A percentile compares a stretch with the other conserved stretches of the same genome.
Conservation (phyloP, 2,888 invertebrate species). For the Hirtodrosophila trivittata region DNA sequence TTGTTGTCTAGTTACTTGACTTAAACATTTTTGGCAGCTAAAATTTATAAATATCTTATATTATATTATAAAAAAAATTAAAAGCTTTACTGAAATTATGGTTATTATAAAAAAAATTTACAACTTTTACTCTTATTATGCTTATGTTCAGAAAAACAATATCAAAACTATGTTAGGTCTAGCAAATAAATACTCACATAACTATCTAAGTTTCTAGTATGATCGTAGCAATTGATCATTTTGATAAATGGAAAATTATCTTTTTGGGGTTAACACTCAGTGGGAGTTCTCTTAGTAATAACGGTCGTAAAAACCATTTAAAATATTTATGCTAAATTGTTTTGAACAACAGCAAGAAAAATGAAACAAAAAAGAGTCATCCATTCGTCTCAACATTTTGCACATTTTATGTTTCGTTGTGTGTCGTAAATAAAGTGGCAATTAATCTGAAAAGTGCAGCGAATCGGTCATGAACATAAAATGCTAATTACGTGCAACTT, state of each 20-base stretch:
- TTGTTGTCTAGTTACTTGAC: too few species aligned
- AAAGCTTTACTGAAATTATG: too few species aligned
- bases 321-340: constrained; percentile 43
- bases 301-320: constrained; percentile 21
- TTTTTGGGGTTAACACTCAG: not conserved
- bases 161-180: too few species aligned
- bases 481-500: constrained; percentile 68
- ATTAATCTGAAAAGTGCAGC: constrained; percentile 70
- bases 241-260: not conserved
- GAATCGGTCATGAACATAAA: constrained; percentile 66
- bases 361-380: constrained; percentile 4
- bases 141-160: too few species aligned
- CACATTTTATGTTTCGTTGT: constrained; percentile 28
- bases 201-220: not conserved
- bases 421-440: constrained; percentile 65
- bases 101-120: too few species aligned
- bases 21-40: too few species aligned
- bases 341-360: constrained; percentile 9
- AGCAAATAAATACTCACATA: too few species aligned
- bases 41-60: too few species aligned
- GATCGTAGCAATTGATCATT: not conserved
- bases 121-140: too few species aligned
- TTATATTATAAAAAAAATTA: too few species aligned
- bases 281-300: not conserved
- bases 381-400: constrained; percentile 41